phyloP scores from a whole-genome alignment of 35 echinoderm and acorn worm genomes.

The Acanthaster planci region DNA sequence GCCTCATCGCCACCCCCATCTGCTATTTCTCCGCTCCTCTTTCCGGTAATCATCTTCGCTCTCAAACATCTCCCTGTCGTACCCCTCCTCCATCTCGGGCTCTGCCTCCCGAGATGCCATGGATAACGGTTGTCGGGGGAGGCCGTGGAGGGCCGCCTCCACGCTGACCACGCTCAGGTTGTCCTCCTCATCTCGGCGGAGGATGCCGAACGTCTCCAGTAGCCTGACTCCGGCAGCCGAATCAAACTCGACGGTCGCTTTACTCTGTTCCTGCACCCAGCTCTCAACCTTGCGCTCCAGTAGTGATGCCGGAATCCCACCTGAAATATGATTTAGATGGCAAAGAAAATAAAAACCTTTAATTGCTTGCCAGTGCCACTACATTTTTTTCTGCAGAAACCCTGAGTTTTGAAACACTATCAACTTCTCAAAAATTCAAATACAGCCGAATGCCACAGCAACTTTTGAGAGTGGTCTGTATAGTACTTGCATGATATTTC shows the following conservation, averaged over 20 bases:
- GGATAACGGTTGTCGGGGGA: constrained; percentile 68
- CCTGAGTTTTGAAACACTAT: no score
- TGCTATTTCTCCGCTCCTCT: constrained; percentile 73
- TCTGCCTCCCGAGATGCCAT: constrained; percentile 72
- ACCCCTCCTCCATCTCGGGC: constrained; percentile 81
- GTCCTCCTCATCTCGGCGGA: constrained; percentile 65
- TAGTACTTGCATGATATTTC: no score
- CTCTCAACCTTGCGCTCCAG: constrained; percentile 78
- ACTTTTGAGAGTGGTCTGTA: no score
- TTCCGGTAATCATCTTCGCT: constrained; percentile 71
- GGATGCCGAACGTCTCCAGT: constrained; percentile 67
- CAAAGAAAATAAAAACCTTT: not conserved
- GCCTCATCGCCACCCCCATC: constrained; percentile 74
- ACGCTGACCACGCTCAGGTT: constrained; percentile 62
- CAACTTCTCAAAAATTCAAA: no score
- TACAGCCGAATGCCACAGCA: no score
- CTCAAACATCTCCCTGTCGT: constrained; percentile 77
- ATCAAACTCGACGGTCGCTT: constrained; percentile 71
- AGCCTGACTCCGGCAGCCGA: constrained; percentile 55
- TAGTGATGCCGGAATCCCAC: constrained; percentile 60
- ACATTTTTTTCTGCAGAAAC: no score
- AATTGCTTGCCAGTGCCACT: no score
- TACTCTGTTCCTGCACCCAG: constrained; percentile 81
- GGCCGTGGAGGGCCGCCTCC: constrained; percentile 61
- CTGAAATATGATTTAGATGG: constrained; percentile 28